These are phyloP conservation scores for Myotis davidii DNA, from an alignment of 2,113 vertebrate genomes.

Conservation along the genomic window DNA sequence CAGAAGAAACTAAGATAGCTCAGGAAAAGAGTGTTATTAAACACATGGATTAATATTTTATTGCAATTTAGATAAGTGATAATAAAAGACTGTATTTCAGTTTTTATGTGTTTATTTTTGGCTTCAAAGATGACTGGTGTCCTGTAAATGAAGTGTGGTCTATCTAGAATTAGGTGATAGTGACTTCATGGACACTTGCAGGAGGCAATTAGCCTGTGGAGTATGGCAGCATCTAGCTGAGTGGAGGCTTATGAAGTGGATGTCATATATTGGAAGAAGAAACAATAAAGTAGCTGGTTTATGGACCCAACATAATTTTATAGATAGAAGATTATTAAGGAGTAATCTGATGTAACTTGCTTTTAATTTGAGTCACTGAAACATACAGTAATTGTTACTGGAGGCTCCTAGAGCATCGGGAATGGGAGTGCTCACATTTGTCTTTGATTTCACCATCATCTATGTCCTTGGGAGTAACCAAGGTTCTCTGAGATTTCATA, in stretches of 20 bases:
- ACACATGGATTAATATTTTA: neutral
- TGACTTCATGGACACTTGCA: neutral
- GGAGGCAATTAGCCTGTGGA: neutral
- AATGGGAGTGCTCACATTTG: neutral
- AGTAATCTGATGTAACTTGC: neutral
- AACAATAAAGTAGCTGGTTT: neutral
- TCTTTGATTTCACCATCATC: neutral
- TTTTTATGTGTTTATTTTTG: constrained; percentile 14
- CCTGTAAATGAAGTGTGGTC: neutral
- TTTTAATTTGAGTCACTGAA: neutral
- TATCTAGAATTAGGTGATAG: neutral
- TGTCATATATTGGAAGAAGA: neutral
- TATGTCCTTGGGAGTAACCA: neutral
- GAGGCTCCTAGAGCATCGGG: neutral
- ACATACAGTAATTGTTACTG: neutral
- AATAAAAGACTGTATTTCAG: neutral
- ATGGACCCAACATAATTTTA: neutral
- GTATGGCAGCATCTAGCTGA: neutral
- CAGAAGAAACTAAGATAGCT: neutral
- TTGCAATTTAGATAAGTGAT: neutral
- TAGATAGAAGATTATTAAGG: neutral
- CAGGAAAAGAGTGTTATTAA: neutral
- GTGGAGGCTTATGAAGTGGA: neutral
- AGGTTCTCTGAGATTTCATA: neutral
- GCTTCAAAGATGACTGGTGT: neutral